Evolutionary conservation across 1,140 invertebrate species (phyloP).

Genomic region (Hydropsyche tenuis): DNA sequence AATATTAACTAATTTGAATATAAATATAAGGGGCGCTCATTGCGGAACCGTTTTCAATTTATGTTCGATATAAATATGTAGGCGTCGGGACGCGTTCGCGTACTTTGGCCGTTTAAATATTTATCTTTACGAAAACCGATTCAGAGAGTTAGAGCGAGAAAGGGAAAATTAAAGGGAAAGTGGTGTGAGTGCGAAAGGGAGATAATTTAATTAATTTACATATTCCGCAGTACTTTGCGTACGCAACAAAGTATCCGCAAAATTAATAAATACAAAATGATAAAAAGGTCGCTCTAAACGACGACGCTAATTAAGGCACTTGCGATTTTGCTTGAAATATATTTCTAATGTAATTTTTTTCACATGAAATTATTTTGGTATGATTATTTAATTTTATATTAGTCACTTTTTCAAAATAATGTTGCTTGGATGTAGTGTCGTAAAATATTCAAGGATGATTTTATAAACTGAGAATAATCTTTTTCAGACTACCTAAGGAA

Average conservation of each 20-base stretch:
- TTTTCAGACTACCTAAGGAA: too few relatives aligned
- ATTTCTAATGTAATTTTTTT: too few relatives aligned
- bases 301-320: constrained; percentile 22
- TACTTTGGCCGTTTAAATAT: not conserved
- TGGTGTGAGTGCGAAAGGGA: not conserved
- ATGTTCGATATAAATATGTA: constrained; percentile 14
- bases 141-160: not conserved
- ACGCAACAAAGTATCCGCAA: constrained; percentile 1
- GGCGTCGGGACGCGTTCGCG: not conserved
- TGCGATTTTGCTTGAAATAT: not conserved
- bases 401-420: too few relatives aligned
- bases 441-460: too few relatives aligned
- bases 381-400: too few relatives aligned
- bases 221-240: constrained; percentile 2
- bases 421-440: too few relatives aligned
- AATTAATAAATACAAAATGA: constrained; percentile 23
- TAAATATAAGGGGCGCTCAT: not conserved
- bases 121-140: constrained; percentile 22
- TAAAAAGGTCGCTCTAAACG: constrained; percentile 18
- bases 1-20: too few relatives aligned
- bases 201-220: constrained; percentile 29
- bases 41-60: constrained; percentile 10
- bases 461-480: too few relatives aligned
- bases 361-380: too few relatives aligned
- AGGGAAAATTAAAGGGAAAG: too few relatives aligned